Base-by-base conservation (phyloP, 2,888 invertebrate species). In the Gonocerus acuteangulatus region DNA sequence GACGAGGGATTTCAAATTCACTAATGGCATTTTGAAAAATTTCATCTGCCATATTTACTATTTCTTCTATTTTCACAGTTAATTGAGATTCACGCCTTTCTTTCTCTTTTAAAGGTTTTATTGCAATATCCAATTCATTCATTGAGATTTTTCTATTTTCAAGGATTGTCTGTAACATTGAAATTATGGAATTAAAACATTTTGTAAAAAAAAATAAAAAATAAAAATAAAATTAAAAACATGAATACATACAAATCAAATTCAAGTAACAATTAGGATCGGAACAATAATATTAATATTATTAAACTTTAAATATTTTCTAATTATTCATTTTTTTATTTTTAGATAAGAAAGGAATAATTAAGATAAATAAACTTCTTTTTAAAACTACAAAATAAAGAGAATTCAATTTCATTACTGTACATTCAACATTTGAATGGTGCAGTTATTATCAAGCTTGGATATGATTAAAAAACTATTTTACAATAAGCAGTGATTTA, bases 101-200 rank as follows among this genome's bases (percentile, higher is more conserved):
- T 27, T 66, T 65, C 48, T 62, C 54, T 7, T 63, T 59, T 1
- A 68, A 27, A 7, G 67, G 68, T 16, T 61, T 48, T 64, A 67
- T 66, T 1, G 65, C 59, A 16, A 61, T 52, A 23, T 67, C 67
- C 58, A 68, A 63, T 39, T 63, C 60, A 11, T 52, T 18, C 48
- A 65, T 52, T 39, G 67, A 63, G 4, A 66, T 63, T 42, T 65
- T 63, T 57, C 67, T 68, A 44, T 66, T 68, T 9, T 56, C 45
- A 42, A 67, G 59, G 27, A 66, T 59, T 19, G 62, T 57, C 67
- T 67, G 42, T 21, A 64, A 51, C 36, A 44, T 15, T 15, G 60
- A 39, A 19, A 27, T 4, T 13, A 36, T 42, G 19, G 18, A 18
- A 22, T 22, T 22, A 34, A 11, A 2, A 3, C 3, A 42, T 9